Conservation (phyloP, 2,113 vertebrate genomes). For the Neoarius graeffei region DNA sequence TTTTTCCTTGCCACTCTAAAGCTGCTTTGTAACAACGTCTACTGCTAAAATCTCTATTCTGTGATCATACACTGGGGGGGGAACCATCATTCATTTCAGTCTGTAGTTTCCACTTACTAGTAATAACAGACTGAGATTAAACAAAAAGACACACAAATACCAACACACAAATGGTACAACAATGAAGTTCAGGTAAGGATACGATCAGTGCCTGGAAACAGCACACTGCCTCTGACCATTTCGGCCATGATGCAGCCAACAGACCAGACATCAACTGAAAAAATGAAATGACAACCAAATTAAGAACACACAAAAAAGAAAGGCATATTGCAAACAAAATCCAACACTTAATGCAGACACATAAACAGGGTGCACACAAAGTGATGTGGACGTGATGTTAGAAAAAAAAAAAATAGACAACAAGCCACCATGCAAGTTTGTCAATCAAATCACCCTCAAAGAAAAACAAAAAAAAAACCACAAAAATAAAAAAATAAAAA, state of each 20-base stretch:
- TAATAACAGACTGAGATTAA: not conserved
- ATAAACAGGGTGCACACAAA: constrained; percentile 51
- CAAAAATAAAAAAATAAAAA: no score
- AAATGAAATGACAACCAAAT: constrained; percentile 93
- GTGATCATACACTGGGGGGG: not conserved
- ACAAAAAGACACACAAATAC: constrained; percentile 23
- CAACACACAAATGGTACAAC: constrained; percentile 45
- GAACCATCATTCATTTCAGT: not conserved
- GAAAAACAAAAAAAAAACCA: no score
- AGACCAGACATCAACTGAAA: constrained; percentile 99
- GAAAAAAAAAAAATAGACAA: constrained; percentile 1
- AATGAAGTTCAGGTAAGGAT: constrained; percentile 85
- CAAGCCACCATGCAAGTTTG: constrained; percentile 58
- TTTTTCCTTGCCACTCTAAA: not conserved
- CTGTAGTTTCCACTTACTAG: not conserved
- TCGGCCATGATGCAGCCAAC: constrained; percentile 99
- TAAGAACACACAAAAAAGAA: constrained; percentile 76
- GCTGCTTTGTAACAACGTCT: not conserved
- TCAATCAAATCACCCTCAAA: not conserved
- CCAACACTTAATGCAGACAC: constrained; percentile 23
- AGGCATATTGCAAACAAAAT: constrained; percentile 48
- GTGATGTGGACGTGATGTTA: constrained; percentile 30
- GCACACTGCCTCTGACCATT: constrained; percentile 99
- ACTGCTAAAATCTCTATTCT: not conserved
- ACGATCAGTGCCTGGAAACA: constrained; percentile 99